A percentile compares a stretch with the other conserved stretches of the same genome.
Evolutionary conservation across 2,113 vertebrate genomes (phyloP).

Genomic region (Todiramphus saurophagus): DNA sequence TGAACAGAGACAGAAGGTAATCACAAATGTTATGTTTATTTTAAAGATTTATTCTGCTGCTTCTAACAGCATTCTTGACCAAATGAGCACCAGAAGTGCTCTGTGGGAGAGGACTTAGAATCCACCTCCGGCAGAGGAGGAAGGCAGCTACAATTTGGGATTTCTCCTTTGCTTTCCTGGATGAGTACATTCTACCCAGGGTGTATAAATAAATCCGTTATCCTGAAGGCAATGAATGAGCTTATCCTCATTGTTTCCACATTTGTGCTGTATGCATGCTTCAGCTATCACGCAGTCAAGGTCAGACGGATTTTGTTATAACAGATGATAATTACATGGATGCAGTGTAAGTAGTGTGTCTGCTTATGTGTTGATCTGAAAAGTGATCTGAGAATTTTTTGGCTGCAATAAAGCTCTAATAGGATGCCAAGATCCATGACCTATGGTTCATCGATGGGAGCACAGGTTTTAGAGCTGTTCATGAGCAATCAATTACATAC

Average conservation of each 20-base stretch:
- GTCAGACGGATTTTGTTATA: slow-evolving; percentile 13
- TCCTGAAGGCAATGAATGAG: background rate
- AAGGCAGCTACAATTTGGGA: background rate
- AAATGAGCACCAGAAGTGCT: background rate
- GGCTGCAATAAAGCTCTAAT: background rate
- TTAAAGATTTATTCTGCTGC: background rate
- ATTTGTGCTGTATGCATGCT: background rate
- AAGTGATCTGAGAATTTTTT: background rate
- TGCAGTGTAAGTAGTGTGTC: background rate
- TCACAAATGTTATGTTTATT: background rate
- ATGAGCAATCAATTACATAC: slow-evolving; percentile 4
- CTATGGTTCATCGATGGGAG: background rate
- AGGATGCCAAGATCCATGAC: background rate
- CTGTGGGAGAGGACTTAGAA: background rate
- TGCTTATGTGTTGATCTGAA: background rate
- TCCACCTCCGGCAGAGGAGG: background rate
- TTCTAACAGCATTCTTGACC: background rate
- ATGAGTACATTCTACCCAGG: background rate
- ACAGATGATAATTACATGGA: background rate
- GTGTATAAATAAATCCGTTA: background rate
- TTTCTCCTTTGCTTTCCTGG: background rate
- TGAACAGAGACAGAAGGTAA: background rate
- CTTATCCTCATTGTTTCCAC: background rate
- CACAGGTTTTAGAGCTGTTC: background rate
- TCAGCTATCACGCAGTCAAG: background rate